Conservation (phyloP, 2,113 vertebrate species). For the Podilymbus podiceps region DNA sequence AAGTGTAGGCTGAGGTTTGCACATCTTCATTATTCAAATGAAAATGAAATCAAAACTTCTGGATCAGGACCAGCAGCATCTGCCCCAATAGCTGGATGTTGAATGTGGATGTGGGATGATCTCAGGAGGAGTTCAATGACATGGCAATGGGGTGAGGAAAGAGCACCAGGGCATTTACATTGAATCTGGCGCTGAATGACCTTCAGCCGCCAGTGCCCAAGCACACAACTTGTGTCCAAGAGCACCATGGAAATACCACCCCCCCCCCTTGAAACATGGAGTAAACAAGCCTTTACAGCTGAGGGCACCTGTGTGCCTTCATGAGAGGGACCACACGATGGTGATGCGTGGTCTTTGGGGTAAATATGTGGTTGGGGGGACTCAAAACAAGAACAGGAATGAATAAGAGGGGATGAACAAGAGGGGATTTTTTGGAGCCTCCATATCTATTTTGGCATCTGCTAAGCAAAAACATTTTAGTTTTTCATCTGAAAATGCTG, state of each 20-base stretch:
- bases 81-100: background rate
- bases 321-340: too few relatives aligned
- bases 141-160: background rate
- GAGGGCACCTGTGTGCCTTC: background rate
- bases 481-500: background rate
- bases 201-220: background rate
- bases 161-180: background rate
- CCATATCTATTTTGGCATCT: background rate
- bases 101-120: background rate
- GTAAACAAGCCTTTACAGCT: background rate
- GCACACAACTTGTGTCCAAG: background rate
- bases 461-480: background rate
- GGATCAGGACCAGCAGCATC: background rate
- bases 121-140: background rate
- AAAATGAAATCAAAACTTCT: background rate
- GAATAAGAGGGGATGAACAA: background rate
- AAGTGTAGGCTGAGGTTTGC: background rate
- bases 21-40: background rate
- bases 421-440: background rate
- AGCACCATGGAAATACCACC: accelerated
- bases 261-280: too few relatives aligned
- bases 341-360: background rate
- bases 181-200: background rate
- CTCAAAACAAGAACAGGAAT: background rate
- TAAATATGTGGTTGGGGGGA: too few relatives aligned